Conservation (phyloP, 2,113 vertebrate species). For the Merops nubicus region DNA sequence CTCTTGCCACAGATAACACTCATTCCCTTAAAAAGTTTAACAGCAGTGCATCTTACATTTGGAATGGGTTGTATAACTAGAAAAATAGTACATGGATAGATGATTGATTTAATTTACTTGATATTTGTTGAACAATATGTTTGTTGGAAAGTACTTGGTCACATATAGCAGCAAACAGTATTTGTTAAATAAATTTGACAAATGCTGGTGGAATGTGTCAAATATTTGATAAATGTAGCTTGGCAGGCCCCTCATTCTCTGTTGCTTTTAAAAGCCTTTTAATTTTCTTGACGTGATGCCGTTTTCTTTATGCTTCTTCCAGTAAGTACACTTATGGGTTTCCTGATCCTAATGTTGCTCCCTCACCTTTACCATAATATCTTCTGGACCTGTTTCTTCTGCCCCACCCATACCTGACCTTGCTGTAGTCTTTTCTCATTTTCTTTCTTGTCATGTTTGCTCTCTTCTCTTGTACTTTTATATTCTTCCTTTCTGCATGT, state of each 20-base stretch:
- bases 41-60: background rate
- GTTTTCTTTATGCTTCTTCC: slow-evolving; percentile 3
- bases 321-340: background rate
- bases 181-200: background rate
- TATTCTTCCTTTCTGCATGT: background rate
- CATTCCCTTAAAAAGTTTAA: background rate
- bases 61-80: background rate
- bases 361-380: background rate
- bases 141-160: background rate
- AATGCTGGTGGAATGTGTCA: background rate
- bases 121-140: background rate
- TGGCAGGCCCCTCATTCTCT: background rate
- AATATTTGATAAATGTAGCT: background rate
- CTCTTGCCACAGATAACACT: background rate
- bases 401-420: background rate
- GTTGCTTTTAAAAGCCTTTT: background rate
- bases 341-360: background rate
- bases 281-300: background rate
- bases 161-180: background rate
- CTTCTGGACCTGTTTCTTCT: background rate
- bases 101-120: background rate
- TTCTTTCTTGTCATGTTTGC: fast-evolving
- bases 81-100: background rate
- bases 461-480: background rate
- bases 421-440: background rate